These are phyloP conservation scores for Cynocephalus volans DNA, from an alignment of 2,113 vertebrate genomes.

Conservation along the genomic window DNA sequence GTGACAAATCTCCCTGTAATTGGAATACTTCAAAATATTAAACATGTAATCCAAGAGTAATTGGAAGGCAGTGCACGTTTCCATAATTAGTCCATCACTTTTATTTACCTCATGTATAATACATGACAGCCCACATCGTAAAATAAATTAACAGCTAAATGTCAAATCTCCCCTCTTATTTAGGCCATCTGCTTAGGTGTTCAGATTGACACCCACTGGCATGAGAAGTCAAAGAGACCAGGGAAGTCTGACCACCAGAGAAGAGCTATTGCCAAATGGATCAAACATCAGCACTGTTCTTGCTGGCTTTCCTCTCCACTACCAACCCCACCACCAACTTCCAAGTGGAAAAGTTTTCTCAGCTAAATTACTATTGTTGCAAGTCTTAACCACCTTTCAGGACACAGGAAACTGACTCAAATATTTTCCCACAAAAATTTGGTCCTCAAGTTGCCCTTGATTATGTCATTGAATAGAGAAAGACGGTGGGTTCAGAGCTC, in stretches of 20 bases:
- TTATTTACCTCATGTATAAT: constrained; percentile 85
- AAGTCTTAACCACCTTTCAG: constrained; percentile 50
- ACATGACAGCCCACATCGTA: constrained; percentile 78
- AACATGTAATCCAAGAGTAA: constrained; percentile 75
- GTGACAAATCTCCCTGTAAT: constrained; percentile 76
- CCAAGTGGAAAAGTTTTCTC: neutral
- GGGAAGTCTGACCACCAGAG: neutral
- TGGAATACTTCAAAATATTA: constrained; percentile 76
- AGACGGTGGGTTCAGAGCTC: neutral
- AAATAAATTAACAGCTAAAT: constrained; percentile 83
- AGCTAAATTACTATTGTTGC: neutral
- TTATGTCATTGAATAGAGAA: neutral
- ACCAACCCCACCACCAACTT: neutral
- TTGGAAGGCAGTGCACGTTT: constrained; percentile 75
- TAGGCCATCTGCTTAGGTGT: constrained; percentile 78
- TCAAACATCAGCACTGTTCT: neutral
- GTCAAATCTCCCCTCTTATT: constrained; percentile 72
- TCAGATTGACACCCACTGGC: constrained; percentile 57
- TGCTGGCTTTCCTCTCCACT: neutral
- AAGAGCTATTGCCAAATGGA: neutral
- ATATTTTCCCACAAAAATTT: neutral
- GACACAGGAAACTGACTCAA: neutral
- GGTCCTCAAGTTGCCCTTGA: neutral
- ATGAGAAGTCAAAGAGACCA: constrained; percentile 57
- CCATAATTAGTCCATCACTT: constrained; percentile 79